Evolutionary conservation across 2,888 invertebrate species (phyloP).

Genomic region (Tetranychus truncatus): DNA sequence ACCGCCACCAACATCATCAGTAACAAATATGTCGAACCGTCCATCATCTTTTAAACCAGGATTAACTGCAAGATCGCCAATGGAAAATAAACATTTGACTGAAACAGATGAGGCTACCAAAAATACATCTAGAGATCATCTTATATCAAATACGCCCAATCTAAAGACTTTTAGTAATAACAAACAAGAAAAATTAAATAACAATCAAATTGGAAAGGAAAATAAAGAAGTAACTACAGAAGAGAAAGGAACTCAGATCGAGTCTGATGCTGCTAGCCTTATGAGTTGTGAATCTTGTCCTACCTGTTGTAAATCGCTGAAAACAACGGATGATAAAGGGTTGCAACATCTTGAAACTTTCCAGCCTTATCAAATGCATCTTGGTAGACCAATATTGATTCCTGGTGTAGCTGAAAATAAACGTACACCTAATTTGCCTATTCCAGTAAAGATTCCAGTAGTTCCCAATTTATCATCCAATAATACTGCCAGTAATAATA

Average conservation of each 20-base stretch:
- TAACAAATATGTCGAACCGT: background rate
- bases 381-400: too few relatives aligned
- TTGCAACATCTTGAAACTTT: background rate
- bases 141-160: too few relatives aligned
- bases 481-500: background rate
- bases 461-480: constrained; percentile 2
- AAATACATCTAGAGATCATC: too few relatives aligned
- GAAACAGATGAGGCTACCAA: background rate
- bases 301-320: constrained; percentile 21
- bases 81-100: background rate
- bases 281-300: constrained; percentile 29
- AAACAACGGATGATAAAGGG: background rate
- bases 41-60: background rate
- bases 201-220: background rate
- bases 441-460: background rate
- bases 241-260: constrained; percentile 18
- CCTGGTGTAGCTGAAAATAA: too few relatives aligned
- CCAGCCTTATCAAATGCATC: background rate
- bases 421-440: background rate
- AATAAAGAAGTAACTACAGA: constrained; percentile 14
- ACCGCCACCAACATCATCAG: background rate
- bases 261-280: constrained; percentile 27
- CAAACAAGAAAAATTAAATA: background rate
- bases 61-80: background rate
- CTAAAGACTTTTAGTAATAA: too few relatives aligned